These are phyloP conservation scores for Mycteria americana DNA, from an alignment of 2,797 vertebrate species.

Conservation along the genomic window DNA sequence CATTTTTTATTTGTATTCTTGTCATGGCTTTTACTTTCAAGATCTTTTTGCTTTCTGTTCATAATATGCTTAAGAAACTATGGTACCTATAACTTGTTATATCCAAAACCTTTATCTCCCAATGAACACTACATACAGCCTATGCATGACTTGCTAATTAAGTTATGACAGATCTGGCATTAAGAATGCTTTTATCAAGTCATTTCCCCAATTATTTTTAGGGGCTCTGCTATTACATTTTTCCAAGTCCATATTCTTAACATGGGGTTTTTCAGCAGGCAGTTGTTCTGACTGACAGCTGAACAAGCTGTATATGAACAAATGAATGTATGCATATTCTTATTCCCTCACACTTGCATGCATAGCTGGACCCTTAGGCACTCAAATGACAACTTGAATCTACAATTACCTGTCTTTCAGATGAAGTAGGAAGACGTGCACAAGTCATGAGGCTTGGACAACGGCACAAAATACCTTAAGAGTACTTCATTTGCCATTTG, in stretches of 20 bases:
- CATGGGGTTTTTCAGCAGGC: neutral
- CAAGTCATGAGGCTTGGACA: neutral
- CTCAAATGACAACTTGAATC: neutral
- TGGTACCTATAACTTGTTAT: neutral
- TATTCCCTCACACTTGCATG: neutral
- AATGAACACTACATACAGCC: neutral
- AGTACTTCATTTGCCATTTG: neutral
- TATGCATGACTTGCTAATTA: neutral
- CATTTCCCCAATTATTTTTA: neutral
- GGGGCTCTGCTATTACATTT: neutral
- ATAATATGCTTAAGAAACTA: neutral
- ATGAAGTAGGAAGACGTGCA: neutral
- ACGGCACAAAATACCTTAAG: neutral
- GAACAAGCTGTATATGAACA: neutral
- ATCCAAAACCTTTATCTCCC: neutral
- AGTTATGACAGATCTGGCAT: neutral
- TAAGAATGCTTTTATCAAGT: neutral
- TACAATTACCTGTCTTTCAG: neutral
- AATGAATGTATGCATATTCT: neutral
- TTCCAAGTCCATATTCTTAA: neutral
- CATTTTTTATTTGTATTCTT: neutral
- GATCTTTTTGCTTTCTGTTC: neutral
- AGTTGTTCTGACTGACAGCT: neutral
- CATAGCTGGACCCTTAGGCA: neutral
- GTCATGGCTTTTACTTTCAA: neutral